Base-by-base conservation (phyloP, 2,113 vertebrate genomes). In the Nannospalax galili region DNA sequence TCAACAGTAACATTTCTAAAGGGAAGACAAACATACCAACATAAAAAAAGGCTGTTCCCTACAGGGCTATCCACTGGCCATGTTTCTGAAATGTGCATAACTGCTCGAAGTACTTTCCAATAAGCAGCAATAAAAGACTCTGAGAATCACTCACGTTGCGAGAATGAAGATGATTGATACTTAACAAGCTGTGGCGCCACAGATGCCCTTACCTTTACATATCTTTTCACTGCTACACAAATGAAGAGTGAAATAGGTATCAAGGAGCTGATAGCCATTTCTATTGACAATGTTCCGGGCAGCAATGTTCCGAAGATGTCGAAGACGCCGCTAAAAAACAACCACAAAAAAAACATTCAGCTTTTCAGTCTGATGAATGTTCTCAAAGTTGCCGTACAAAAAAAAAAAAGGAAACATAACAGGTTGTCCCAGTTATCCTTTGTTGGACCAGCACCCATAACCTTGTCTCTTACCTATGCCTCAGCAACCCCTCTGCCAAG, bases 181-280 rank as follows among this genome's bases (percentile, higher is more conserved):
- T 1, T 28, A 82, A 82, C 1, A 7, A 37, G 20, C 65, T 72
- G 28, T 60, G 69, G 40, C 37, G 17, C 35, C 64, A 84, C 81
- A 62, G 65, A 32, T 14, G 40, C 48, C 30, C 84, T 95, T 98
- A 99, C 99, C 99, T 98, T 98, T 99, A 92, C 98, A 99, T 97
- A 99, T 99, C 92, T 98, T 98, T 62, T 98, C 56, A 1, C 97
- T 98, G 94, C 98, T 98, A 96, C 99, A 99, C 95, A 99, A 98
- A 97, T 99, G 99, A 91, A 99, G 99, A 24, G 99, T 99, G 98
- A 99, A 99, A 98, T 99, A 99, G 0, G 99, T 99, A 95, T 99
- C 99, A 95, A 99, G 98, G 78, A 99, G 99, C 22, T 99, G 99
- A 79, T 98, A 99, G 52, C 99, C 99, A 98, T 99, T 99, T 98